These are phyloP conservation scores for Aromia moschata DNA, from an alignment of 2,888 invertebrate species.

Conservation along the genomic window DNA sequence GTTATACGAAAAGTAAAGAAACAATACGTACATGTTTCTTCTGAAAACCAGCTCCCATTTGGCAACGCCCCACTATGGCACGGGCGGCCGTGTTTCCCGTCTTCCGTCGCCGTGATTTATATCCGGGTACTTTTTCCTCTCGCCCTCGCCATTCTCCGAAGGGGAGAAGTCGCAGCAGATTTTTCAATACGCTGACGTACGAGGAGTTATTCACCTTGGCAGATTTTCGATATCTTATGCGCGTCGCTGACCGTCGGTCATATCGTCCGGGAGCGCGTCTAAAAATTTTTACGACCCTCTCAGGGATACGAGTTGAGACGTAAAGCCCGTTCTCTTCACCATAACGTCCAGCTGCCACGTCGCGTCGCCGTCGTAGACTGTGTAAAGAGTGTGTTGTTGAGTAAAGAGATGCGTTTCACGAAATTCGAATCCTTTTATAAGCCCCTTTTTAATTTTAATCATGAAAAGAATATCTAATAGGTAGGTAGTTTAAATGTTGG, in stretches of 20 bases:
- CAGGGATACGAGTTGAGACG: constrained; percentile 4
- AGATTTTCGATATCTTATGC: constrained; percentile 21
- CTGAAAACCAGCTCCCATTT: neutral
- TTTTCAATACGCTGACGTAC: constrained; percentile 13
- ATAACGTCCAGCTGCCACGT: too few species aligned
- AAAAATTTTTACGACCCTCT: constrained; percentile 4
- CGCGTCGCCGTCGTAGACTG: neutral
- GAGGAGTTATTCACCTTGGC: constrained; percentile 10
- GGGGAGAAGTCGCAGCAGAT: constrained; percentile 13
- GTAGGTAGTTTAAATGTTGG: too few species aligned
- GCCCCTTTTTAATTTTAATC: too few species aligned
- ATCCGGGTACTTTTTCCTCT: constrained; percentile 11
- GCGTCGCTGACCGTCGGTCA: constrained; percentile 4
- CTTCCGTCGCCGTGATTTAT: constrained; percentile 18
- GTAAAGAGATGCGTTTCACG: too few species aligned
- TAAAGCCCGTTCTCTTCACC: constrained; percentile 4
- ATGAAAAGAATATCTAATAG: too few species aligned
- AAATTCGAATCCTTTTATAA: too few species aligned
- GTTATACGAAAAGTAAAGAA: neutral
- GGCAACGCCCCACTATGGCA: neutral
- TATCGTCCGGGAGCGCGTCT: neutral
- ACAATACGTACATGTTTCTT: neutral
- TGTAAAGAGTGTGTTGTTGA: too few species aligned
- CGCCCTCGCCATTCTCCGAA: constrained; percentile 14
- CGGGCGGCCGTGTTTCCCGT: constrained; percentile 2